Evolutionary conservation across 1,140 invertebrate species (phyloP).

Genomic region (Nymphalis io): DNA sequence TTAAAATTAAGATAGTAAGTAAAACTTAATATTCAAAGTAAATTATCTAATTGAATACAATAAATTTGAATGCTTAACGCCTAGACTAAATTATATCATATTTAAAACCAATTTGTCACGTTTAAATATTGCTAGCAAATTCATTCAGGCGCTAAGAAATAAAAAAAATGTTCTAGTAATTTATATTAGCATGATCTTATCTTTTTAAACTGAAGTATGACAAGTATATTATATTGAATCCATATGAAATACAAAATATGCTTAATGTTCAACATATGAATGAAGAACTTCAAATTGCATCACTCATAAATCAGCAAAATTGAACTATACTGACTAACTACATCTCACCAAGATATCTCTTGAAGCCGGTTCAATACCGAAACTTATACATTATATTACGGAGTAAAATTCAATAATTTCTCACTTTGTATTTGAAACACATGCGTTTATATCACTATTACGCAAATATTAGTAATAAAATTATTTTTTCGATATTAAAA

Average conservation of each 20-base stretch:
- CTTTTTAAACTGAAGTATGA: too few relatives aligned
- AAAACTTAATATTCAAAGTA: too few relatives aligned
- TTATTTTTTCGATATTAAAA: constrained; percentile 19
- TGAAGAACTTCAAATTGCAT: not conserved
- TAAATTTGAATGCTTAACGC: too few relatives aligned
- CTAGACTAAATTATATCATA: too few relatives aligned
- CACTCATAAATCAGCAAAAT: not conserved
- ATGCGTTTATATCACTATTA: not conserved
- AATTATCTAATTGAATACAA: too few relatives aligned
- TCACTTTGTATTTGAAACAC: not conserved
- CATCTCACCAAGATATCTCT: constrained; percentile 2
- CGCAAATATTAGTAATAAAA: not conserved
- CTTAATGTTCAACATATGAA: not conserved
- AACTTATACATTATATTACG: not conserved
- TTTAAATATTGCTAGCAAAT: not conserved
- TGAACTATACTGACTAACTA: not conserved
- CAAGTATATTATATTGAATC: too few relatives aligned
- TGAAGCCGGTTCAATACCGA: constrained; percentile 1
- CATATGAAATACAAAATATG: too few relatives aligned
- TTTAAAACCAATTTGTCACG: not conserved
- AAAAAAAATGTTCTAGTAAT: not conserved
- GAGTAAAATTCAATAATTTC: not conserved
- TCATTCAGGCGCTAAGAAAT: not conserved
- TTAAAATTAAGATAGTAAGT: too few relatives aligned
- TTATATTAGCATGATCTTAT: too few relatives aligned